These are phyloP conservation scores for Rutpela maculata DNA, from an alignment of 2,888 invertebrate genomes.

Conservation along the genomic window DNA sequence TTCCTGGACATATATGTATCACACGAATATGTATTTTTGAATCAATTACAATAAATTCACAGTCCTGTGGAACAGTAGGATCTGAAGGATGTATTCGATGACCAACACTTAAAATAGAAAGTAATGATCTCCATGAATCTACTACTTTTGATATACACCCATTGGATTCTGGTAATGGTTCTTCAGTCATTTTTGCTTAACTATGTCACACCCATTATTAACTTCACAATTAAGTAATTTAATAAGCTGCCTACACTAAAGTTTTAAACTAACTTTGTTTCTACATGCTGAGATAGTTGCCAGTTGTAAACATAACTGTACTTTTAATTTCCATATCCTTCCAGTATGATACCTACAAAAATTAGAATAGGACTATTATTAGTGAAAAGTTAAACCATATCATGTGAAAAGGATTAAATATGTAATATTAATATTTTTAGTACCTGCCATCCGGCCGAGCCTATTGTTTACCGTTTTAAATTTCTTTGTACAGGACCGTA, in stretches of 20 bases:
- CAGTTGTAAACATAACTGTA: constrained; percentile 15
- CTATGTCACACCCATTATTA: constrained; percentile 64
- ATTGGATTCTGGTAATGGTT: constrained; percentile 45
- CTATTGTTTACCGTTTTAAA: constrained; percentile 45
- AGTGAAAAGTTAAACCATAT: not conserved
- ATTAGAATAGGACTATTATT: not conserved
- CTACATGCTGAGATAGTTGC: constrained; percentile 18
- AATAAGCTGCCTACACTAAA: constrained; percentile 27
- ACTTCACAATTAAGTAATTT: constrained; percentile 26
- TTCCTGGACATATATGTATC: constrained; percentile 68
- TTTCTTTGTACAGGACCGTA: constrained; percentile 36
- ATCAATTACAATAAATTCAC: constrained; percentile 69
- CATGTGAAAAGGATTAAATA: constrained; percentile 10
- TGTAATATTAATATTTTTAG: constrained; percentile 21
- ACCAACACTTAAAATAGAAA: constrained; percentile 62
- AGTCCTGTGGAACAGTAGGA: constrained; percentile 67
- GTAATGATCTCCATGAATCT: constrained; percentile 60
- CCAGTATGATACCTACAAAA: constrained; percentile 3
- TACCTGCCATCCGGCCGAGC: constrained; percentile 21
- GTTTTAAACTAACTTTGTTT: constrained; percentile 17
- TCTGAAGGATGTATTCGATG: constrained; percentile 69
- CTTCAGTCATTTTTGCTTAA: constrained; percentile 61
- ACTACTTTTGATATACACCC: constrained; percentile 64
- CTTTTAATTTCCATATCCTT: constrained; percentile 19
- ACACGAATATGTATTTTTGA: constrained; percentile 68